These are phyloP conservation scores for Brachyhypopomus gauderio DNA, from an alignment of 2,113 vertebrate genomes.

Conservation along the genomic window DNA sequence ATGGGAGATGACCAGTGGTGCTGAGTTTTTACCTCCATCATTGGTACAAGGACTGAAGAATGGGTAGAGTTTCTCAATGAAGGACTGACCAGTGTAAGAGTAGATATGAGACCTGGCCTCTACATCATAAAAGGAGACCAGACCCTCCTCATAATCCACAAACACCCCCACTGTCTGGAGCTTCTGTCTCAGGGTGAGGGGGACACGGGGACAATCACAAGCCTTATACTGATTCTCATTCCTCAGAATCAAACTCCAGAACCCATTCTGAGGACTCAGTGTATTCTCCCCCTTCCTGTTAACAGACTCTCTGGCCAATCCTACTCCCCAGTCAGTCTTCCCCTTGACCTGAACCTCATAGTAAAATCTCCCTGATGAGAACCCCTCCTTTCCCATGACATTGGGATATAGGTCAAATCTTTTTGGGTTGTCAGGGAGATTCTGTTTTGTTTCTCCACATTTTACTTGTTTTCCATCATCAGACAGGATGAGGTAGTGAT, in stretches of 20 bases:
- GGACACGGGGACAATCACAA: not conserved
- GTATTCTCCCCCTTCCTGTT: slow-evolving; percentile 5
- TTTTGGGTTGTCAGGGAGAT: not conserved
- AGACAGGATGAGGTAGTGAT: slow-evolving; percentile 35
- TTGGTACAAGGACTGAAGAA: slow-evolving; percentile 25
- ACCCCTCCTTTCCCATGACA: not conserved
- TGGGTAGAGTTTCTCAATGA: slow-evolving; percentile 38
- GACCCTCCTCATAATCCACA: slow-evolving; percentile 13
- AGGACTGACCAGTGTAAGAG: too few species aligned
- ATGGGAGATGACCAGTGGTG: slow-evolving; percentile 29
- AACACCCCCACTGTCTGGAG: slow-evolving; percentile 6
- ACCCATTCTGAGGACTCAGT: slow-evolving; percentile 27
- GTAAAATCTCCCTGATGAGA: slow-evolving; percentile 44
- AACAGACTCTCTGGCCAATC: slow-evolving; percentile 22
- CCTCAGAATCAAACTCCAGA: slow-evolving; percentile 23
- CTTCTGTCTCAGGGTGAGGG: slow-evolving; percentile 23
- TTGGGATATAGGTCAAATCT: not conserved
- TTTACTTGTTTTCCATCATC: not conserved
- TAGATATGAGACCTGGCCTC: too few species aligned
- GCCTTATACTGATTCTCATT: slow-evolving; percentile 23
- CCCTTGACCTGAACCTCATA: slow-evolving; percentile 25
- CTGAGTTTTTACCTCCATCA: not conserved
- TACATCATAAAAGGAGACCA: too few species aligned
- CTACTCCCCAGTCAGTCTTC: slow-evolving; percentile 8
- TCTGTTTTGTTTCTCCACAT: not conserved